Evolutionary conservation across 2,888 invertebrate genomes (phyloP), one percentile per base, ranked within the genome.

Genomic region (Tetragnatha montana): DNA sequence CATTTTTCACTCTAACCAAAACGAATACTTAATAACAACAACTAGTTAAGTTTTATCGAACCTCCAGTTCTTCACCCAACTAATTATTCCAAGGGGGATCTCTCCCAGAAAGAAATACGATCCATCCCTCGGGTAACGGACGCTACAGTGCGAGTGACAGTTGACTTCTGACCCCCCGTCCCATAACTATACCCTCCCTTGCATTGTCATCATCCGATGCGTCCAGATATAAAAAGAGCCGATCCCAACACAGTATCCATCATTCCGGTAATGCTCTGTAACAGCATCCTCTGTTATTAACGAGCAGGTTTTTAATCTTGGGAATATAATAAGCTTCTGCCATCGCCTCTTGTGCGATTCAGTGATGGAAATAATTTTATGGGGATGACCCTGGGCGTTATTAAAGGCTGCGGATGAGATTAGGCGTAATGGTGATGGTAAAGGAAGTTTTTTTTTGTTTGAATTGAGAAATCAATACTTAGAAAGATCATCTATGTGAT

Each of bases 211-310:
- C 50, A 76, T 50, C 76, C 50, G 76, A 76, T 50, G 50, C 49
- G 76, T 50, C 76, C 76, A 50, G 76, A 17, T 35, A 35, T n/a
- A 47, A 76, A 60, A 76, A 76, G 76, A 76, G 76, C 49, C 50
- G 76, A 76, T 76, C 50, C 49, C n/a, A 50, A 10, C n/a, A n/a
- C 10, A 35, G 50, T 50, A 76, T 76, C 76, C 76, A 76, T 76
- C 76, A 76, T 50, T 50, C 50, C 21, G n/a, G 49, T 76, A 76
- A 76, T 76, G 19, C 76, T 76, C 76, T 76, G 49, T 47, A 50
- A 19, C 76, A 76, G 19, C 50, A 76, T 76, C 35, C 35, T 8
- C 35, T 35, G 17, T 74, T 74, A 74, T 74, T 22, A 74, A 22
- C 74, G 74, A 35, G 35, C 21, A 35, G 35, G 35, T 35, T 14